These are phyloP conservation scores for Nibea albiflora DNA, from an alignment of 2,113 vertebrate species.

Conservation along the genomic window DNA sequence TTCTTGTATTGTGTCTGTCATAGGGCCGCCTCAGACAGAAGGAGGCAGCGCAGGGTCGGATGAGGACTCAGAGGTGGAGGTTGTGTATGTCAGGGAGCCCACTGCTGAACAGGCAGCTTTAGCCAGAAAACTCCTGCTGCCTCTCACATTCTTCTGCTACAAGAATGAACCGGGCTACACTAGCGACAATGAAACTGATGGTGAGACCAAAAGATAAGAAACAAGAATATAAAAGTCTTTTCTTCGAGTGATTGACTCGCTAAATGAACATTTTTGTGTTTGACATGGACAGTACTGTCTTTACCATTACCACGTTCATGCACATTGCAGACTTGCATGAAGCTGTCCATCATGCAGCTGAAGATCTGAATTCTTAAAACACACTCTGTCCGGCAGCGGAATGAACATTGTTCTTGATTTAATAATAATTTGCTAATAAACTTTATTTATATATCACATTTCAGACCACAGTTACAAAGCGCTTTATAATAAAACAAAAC, in stretches of 20 bases:
- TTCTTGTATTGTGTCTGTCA: conserved; percentile 28
- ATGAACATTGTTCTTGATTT: neutral
- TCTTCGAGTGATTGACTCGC: neutral
- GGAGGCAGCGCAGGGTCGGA: neutral
- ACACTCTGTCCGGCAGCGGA: neutral
- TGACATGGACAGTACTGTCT: neutral
- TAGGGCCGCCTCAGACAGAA: conserved; percentile 56
- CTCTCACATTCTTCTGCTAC: conserved; percentile 96
- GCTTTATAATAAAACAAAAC: too few relatives aligned
- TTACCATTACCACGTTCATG: neutral
- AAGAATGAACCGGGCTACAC: conserved; percentile 91
- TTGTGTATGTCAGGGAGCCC: conserved; percentile 91
- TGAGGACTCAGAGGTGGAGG: conserved; percentile 82
- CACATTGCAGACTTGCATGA: too few relatives aligned
- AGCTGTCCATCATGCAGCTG: neutral
- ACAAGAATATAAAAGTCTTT: neutral
- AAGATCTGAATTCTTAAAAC: neutral
- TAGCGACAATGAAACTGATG: conserved; percentile 90
- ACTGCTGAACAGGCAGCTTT: conserved; percentile 90
- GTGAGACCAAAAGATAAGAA: conserved; percentile 78
- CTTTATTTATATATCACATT: too few relatives aligned
- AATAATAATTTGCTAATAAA: too few relatives aligned
- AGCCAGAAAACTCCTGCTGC: conserved; percentile 88
- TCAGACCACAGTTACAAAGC: too few relatives aligned
- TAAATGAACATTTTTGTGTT: neutral